Evolutionary conservation across 2,888 invertebrate genomes (phyloP).

Genomic region (Melolontha melolontha): DNA sequence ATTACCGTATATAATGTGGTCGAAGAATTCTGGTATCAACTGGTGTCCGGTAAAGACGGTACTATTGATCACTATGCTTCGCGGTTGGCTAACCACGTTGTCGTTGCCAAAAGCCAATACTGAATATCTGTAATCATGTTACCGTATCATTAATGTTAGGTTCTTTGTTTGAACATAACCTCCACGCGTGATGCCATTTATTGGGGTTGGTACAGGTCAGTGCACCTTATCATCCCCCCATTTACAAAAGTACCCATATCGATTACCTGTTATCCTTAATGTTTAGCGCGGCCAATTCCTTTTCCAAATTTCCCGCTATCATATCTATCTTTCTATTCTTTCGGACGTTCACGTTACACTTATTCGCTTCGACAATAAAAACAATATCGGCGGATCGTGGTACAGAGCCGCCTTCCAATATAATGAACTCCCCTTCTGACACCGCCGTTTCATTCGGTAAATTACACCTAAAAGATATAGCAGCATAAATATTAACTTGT

Average conservation of each 20-base stretch:
- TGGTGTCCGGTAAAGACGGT: constrained; percentile 73
- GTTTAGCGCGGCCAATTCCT: constrained; percentile 74
- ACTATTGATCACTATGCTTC: constrained; percentile 78
- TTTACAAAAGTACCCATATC: constrained; percentile 19
- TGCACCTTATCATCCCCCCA: not conserved
- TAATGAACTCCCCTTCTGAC: constrained; percentile 81
- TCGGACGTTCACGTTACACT: constrained; percentile 81
- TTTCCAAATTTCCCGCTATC: constrained; percentile 75
- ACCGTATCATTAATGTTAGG: constrained; percentile 23
- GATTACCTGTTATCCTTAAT: constrained; percentile 72
- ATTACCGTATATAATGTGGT: constrained; percentile 75
- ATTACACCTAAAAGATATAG: constrained; percentile 70
- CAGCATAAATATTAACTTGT: constrained; percentile 46
- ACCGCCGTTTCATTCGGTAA: constrained; percentile 76
- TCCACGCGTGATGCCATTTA: constrained; percentile 36
- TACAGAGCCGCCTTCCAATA: constrained; percentile 70
- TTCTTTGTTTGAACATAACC: not conserved
- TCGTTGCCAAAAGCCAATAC: constrained; percentile 84
- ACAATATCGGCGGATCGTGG: constrained; percentile 86
- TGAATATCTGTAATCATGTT: constrained; percentile 74
- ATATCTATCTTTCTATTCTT: constrained; percentile 77
- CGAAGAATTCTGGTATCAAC: constrained; percentile 76
- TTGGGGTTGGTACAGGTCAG: not conserved
- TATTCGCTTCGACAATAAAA: constrained; percentile 88
- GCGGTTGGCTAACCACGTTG: constrained; percentile 77